A percentile compares a stretch with the other conserved stretches of the same genome.
These are phyloP conservation scores for Ellobium chinense DNA, from an alignment of 2,888 invertebrate genomes.

Conservation along the genomic window DNA sequence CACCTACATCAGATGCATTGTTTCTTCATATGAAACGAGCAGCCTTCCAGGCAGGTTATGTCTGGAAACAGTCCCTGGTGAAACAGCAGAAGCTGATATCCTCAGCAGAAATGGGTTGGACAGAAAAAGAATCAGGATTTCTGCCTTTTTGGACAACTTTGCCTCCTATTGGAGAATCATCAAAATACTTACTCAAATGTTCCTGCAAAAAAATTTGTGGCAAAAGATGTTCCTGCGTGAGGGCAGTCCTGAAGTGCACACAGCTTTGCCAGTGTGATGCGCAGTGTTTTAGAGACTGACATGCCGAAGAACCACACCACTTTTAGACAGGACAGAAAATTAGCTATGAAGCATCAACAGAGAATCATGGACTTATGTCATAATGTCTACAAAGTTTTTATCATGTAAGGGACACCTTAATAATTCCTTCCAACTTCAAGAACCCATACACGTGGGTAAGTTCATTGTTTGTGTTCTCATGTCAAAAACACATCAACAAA, in stretches of 20 bases:
- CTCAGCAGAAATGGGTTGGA: background rate
- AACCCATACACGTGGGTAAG: no score
- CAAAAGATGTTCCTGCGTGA: background rate
- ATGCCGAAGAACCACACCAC: background rate
- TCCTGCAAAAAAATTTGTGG: background rate
- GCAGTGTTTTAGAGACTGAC: background rate
- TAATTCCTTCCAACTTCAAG: no score
- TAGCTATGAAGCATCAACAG: background rate
- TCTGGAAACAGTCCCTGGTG: background rate
- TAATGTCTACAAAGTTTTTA: background rate
- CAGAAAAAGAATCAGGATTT: background rate
- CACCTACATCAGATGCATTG: background rate
- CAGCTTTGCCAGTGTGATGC: background rate
- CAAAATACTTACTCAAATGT: background rate
- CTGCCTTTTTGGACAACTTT: background rate
- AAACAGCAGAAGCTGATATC: background rate
- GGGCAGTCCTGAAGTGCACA: background rate
- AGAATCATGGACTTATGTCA: background rate
- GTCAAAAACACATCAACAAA: no score
- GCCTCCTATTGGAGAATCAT: background rate
- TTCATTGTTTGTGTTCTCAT: no score
- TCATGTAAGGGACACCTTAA: background rate
- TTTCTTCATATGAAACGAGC: background rate
- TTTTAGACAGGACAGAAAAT: no score
- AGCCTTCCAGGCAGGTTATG: background rate